Evolutionary conservation across 1,140 invertebrate genomes (phyloP).

Genomic region (Scylla paramamosain): DNA sequence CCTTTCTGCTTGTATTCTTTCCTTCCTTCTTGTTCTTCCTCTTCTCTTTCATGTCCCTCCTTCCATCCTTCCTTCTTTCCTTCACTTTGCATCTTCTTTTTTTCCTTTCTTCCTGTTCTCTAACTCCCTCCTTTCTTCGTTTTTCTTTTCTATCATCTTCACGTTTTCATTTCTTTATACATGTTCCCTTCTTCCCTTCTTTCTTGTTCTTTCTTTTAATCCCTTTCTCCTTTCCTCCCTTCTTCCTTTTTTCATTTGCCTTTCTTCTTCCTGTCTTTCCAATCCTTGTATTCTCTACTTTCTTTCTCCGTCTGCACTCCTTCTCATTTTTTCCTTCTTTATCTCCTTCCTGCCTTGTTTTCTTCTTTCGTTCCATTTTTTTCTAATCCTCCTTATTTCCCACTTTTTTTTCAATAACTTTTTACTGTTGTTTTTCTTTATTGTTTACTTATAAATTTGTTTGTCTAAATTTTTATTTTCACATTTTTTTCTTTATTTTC

Average conservation of each 20-base stretch:
- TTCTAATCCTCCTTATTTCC: not conserved
- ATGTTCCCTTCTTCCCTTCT: not conserved
- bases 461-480: not conserved
- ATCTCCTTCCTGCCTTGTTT: not conserved
- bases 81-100: not conserved
- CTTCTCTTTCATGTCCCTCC: not conserved
- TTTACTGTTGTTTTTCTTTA: not conserved
- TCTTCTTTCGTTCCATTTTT: not conserved
- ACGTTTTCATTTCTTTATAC: no score
- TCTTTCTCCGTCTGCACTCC: not conserved
- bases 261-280: not conserved
- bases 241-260: not conserved
- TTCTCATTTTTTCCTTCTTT: not conserved
- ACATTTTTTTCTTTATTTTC: not conserved
- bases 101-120: not conserved
- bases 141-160: not conserved
- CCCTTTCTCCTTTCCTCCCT: not conserved
- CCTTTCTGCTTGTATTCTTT: no score
- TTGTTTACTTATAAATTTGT: not conserved
- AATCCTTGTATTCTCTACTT: not conserved
- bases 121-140: not conserved
- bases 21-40: not conserved
- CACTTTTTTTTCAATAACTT: not conserved
- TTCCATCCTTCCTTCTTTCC: not conserved
- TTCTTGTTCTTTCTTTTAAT: not conserved